Evolutionary conservation across 2,113 vertebrate genomes (phyloP), one percentile per base, ranked within the genome.

Genomic region (Actenoides hombroni): DNA sequence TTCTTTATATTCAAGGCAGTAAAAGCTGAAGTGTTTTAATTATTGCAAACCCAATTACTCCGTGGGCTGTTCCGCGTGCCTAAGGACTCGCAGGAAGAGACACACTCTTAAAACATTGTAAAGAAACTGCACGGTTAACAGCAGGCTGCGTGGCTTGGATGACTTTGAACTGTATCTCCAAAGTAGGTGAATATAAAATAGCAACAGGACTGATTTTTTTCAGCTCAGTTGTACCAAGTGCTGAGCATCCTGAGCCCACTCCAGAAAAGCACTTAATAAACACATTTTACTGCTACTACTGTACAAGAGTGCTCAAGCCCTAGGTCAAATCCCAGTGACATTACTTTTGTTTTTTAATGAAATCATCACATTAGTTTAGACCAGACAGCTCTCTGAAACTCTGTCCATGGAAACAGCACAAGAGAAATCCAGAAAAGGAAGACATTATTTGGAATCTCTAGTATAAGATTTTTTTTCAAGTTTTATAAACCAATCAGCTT

Each of bases 201-300:
- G 49, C 49, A 40, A 40, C 21, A 49, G 40, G 85, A 95, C 90
- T 83, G 91, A 92, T 95, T 83, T 94, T 44, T 23, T 53, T 57
- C 63, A 68, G 70, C 74, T 88, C 84, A 49, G 17, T 64, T 91
- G 70, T 83, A 91, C 40, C 74, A 82, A 85, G 84, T 13, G 74
- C 74, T 83, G 91, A 65, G 61, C 67, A 64, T 60, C 25, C 78
- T 79, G 83, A 96, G 59, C 31, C 67, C 35, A 40, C 44, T 96
- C 93, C 96, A 96, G 93, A 65, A 92, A 88, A 91, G 75, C 94
- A 92, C 91, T 95, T 94, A 82, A 57, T 94, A 82, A 57, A 79
- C 53, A 48, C 1, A 1, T 94, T 79, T 92, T 82, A 40, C 69
- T 54, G 60, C 64, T 64, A n/a, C 33, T 85, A 26, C 60, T 73